Evolutionary conservation across 2,888 invertebrate species (phyloP), one percentile per base, ranked within the genome.

Genomic region (Ophion ventricosus): DNA sequence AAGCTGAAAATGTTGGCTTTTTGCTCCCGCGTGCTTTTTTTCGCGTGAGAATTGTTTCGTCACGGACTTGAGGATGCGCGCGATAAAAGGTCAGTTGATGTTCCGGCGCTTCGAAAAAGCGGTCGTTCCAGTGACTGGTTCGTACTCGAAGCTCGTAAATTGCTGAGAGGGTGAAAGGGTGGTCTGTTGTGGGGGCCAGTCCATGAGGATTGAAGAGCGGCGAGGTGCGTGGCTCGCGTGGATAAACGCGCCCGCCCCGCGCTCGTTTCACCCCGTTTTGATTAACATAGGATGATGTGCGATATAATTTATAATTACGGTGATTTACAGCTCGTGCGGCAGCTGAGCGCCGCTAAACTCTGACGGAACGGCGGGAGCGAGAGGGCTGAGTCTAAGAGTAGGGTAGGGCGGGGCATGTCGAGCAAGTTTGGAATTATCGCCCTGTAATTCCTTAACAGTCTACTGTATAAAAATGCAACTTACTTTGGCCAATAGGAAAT

Each of bases 291-390:
- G 86, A 87, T 88, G 86, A 87, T 87, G 87, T 84, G 83, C 75
- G 83, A 81, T 87, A 88, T 89, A 90, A 90, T 89, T 90, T 89
- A 89, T 88, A 89, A 90, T 90, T 90, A 90, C 85, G 84, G 84
- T 90, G 90, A 90, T 90, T 90, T 89, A 90, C 85, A 83, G 76
- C 81, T 70, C 69, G n/a, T 10, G 86, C 86, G 86, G 88, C 88
- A 88, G 85, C 79, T 56, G 72, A 69, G 75, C 43, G 77, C 73
- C 61, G 69, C 10, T 4, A 4, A 54, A 4, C 54, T 73, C 49
- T 76, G 74, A 14, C 49, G 61, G 61, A 7, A 29, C 26, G 20
- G 29, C 26, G 26, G 23, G 23, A 59, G 4, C 35, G 35, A 67
- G 43, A 25, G 49, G n/a, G 8, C 35, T 35, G 35, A 5, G 35